Base-by-base conservation (phyloP, 2,113 vertebrate genomes). In the Pyrgilauda ruficollis region DNA sequence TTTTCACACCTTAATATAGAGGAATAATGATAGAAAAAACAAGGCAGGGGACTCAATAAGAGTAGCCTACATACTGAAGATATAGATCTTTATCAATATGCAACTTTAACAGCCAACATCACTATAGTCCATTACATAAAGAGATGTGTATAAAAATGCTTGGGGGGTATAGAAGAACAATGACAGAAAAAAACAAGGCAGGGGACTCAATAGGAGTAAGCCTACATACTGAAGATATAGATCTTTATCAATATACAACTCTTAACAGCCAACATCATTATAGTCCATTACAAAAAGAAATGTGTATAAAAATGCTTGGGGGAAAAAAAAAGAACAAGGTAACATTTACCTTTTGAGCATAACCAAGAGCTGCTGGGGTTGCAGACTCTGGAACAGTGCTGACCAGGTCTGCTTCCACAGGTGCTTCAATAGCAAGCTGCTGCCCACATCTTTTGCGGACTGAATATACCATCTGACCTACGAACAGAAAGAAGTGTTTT, bases 401-500 rank as follows among this genome's bases (percentile, higher is more conserved):
- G 93, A 99, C 99, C 94, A 99, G 94, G 76, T 99, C 99, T 30
- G 98, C 99, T 63, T 99, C 98, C 85, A 99, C 99, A 0, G 99
- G 99, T 20, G 99, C 98, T 97, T 99, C 99, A 8, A 99, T 98
- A 41, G 99, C 99, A 63, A 99, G 97, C 97, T 99, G 99, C 86
- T 98, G 98, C 63, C 99, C 99, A 33, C 99, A 99, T 82, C 99
- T 98, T 78, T 98, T 99, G 87, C 99, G 98, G 61, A 99, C 99
- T 2, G 99, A 99, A 93, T 99, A 99, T 30, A 99, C 99, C 99
- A 99, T 99, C 97, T 99, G 99, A 88, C 99, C 99, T 99, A 96
- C 24, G 28, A 84, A 95, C 4, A 94, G 63, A 41, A 88, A 95
- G 16, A 87, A 86, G 59, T 30, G 55, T 18, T 87, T 93, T 84